A percentile compares a stretch with the other conserved stretches of the same genome.
These are phyloP conservation scores for Gastracanthus pulcherrimus DNA, from an alignment of 2,888 invertebrate genomes.

Conservation along the genomic window DNA sequence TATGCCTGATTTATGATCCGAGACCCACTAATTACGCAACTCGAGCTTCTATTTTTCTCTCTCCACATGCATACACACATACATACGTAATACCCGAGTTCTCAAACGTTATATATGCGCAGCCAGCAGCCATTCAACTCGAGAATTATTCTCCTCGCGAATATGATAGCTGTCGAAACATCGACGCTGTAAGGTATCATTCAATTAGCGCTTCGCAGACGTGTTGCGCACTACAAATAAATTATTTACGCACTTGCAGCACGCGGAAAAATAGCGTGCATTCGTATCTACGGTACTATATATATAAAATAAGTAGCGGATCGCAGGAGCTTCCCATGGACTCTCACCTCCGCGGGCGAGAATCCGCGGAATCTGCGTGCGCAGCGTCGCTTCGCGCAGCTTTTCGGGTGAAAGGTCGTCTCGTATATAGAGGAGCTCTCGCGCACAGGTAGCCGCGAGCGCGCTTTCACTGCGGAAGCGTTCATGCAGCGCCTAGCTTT, in stretches of 20 bases:
- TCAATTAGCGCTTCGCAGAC: constrained; percentile 7
- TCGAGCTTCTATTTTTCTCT: constrained; percentile 25
- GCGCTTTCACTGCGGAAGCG: constrained; percentile 67
- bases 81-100: not conserved
- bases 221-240: no score
- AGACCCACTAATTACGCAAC: constrained; percentile 29
- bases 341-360: constrained; percentile 77
- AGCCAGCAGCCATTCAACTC: not conserved
- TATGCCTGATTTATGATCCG: constrained; percentile 48
- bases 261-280: no score
- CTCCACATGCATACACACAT: not conserved
- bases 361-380: no score
- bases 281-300: not conserved
- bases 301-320: constrained; percentile 66
- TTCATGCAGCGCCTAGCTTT: not conserved
- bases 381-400: no score
- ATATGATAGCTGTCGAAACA: not conserved
- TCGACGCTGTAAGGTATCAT: not conserved
- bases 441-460: constrained; percentile 66
- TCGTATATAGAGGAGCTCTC: constrained; percentile 56
- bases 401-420: constrained; percentile 70
- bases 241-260: no score
- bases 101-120: no score
- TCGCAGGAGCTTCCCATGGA: constrained; percentile 77
- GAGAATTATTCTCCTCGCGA: no score